These are phyloP conservation scores for Pachypanchax playfairii DNA, from an alignment of 2,113 vertebrate species.

Conservation along the genomic window DNA sequence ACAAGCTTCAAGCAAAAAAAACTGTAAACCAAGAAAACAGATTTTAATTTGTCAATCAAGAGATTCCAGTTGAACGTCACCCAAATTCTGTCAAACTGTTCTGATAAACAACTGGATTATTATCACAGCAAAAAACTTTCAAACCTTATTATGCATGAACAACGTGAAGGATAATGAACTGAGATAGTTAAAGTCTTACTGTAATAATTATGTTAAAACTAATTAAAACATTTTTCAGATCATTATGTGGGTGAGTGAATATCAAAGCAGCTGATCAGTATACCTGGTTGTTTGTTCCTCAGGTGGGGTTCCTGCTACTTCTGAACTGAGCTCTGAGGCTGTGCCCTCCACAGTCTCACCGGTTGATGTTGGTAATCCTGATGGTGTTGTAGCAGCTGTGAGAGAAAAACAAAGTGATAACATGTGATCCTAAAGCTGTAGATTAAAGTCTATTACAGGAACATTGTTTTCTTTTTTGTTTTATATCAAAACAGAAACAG, in stretches of 20 bases:
- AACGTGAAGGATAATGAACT: too few relatives aligned
- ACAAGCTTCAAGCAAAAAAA: neutral
- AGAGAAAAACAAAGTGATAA: slow-evolving; percentile 24
- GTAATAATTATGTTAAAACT: too few relatives aligned
- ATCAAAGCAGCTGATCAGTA: neutral
- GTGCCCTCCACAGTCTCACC: slow-evolving; percentile 73
- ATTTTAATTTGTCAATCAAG: neutral
- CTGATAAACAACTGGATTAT: too few relatives aligned
- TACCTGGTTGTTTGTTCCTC: slow-evolving; percentile 84
- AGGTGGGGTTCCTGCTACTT: slow-evolving; percentile 71
- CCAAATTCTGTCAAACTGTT: too few relatives aligned
- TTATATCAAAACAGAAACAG: slow-evolving; percentile 9
- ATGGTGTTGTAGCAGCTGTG: slow-evolving; percentile 74
- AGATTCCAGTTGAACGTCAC: too few relatives aligned
- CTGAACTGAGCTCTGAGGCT: slow-evolving; percentile 68
- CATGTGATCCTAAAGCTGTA: slow-evolving; percentile 7
- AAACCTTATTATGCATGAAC: too few relatives aligned
- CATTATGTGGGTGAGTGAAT: neutral
- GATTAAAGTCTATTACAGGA: neutral
- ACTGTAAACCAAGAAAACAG: neutral
- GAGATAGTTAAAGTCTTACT: too few relatives aligned
- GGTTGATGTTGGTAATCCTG: slow-evolving; percentile 73
- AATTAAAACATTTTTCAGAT: too few relatives aligned
- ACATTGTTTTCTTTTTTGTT: neutral
- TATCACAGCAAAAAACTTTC: too few relatives aligned